Conservation (phyloP, 1,140 invertebrate genomes). For the Euwallacea fornicatus region DNA sequence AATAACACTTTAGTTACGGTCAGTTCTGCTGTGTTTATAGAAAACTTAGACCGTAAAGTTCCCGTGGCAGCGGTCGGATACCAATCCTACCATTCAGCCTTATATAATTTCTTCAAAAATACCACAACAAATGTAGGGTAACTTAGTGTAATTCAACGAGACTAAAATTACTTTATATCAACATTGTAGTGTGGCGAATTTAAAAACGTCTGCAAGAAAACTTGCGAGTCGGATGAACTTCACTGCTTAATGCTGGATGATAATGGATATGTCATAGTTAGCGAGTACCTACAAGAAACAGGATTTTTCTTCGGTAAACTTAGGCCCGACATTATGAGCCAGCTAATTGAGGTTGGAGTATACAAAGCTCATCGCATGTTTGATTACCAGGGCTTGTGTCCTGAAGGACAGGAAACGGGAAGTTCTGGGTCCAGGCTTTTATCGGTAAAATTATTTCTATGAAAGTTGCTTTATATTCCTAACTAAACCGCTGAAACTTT, state of each 20-base stretch:
- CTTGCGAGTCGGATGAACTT: conserved; percentile 71
- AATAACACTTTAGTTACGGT: conserved; percentile 80
- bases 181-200: conserved; percentile 59
- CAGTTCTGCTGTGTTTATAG: conserved; percentile 81
- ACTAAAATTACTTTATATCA: background rate
- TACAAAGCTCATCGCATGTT: conserved; percentile 76
- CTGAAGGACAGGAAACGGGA: conserved; percentile 62
- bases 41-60: conserved; percentile 66
- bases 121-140: conserved; percentile 66
- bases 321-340: conserved; percentile 75
- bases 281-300: conserved; percentile 70
- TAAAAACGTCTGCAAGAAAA: conserved; percentile 58
- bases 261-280: conserved; percentile 84
- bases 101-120: conserved; percentile 76
- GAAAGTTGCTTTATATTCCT: background rate
- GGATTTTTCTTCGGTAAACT: conserved; percentile 89
- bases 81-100: conserved; percentile 78
- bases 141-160: background rate
- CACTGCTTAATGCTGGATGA: conserved; percentile 88
- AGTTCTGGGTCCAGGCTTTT: conserved; percentile 64
- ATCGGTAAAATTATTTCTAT: conserved; percentile 58
- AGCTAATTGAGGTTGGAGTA: conserved; percentile 74
- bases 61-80: conserved; percentile 92
- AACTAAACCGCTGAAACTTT: background rate
- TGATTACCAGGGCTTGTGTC: conserved; percentile 91